Evolutionary conservation across 2,113 vertebrate species (phyloP).

Genomic region (Tetrao urogallus): DNA sequence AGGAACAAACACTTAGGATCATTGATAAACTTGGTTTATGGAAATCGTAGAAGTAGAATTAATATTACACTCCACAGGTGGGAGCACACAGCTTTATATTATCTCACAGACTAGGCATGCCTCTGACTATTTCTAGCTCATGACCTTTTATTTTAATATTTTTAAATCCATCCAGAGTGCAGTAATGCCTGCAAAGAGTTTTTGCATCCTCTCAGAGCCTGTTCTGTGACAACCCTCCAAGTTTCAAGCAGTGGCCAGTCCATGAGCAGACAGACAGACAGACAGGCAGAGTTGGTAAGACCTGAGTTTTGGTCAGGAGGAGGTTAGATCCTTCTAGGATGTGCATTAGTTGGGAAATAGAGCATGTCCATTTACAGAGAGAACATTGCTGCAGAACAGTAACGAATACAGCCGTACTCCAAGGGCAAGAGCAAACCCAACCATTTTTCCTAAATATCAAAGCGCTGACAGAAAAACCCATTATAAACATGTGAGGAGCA

Average conservation of each 20-base stretch:
- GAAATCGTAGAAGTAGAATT: slow-evolving; percentile 42
- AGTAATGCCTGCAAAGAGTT: not conserved
- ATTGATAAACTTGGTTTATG: slow-evolving; percentile 49
- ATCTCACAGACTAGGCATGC: slow-evolving; percentile 36
- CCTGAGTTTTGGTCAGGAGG: not conserved
- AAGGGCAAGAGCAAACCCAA: not conserved
- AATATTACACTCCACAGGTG: not conserved
- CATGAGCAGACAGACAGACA: not conserved
- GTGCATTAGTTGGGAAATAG: not conserved
- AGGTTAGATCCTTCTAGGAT: not conserved
- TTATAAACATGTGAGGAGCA: not conserved
- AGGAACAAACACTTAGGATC: slow-evolving; percentile 41
- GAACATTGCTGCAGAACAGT: not conserved
- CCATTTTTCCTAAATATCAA: slow-evolving; percentile 17
- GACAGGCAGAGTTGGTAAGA: not conserved
- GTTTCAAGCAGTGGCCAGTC: rapidly evolving
- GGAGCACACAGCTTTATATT: slow-evolving; percentile 53
- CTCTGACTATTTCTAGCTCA: slow-evolving; percentile 28
- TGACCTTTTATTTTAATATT: slow-evolving; percentile 60
- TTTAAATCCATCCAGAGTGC: slow-evolving; percentile 32
- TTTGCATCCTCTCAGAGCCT: not conserved
- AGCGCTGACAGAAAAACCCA: slow-evolving; percentile 4
- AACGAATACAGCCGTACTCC: not conserved
- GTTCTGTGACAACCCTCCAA: not conserved
- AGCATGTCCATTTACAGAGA: not conserved